Evolutionary conservation across 2,113 vertebrate species (phyloP).

Genomic region (Myanophis thanlyinensis): DNA sequence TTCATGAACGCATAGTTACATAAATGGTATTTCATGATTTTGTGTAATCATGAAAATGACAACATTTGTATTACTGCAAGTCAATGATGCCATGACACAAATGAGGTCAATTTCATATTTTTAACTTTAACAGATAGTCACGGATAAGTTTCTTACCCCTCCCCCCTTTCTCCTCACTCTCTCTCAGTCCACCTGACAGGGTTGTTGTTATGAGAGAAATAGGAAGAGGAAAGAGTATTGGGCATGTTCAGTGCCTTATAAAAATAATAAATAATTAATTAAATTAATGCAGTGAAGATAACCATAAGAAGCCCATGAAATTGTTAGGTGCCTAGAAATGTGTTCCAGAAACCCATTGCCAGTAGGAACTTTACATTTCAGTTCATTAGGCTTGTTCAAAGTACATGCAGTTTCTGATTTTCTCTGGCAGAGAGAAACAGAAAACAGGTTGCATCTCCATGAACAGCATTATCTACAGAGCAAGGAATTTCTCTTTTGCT

Average conservation of each 20-base stretch:
- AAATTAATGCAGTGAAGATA: not conserved
- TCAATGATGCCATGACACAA: not conserved
- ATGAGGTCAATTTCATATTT: not conserved
- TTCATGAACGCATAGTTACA: not conserved
- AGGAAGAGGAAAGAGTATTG: not conserved
- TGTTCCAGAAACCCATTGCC: not conserved
- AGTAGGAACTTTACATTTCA: not conserved
- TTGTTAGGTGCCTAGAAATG: not conserved
- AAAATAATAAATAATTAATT: not conserved
- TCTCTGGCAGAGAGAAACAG: not conserved
- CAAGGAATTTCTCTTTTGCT: not conserved
- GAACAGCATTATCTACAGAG: not conserved
- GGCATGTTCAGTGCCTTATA: not conserved
- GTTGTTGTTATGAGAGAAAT: not conserved
- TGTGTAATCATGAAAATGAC: not conserved
- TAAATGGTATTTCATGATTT: not conserved
- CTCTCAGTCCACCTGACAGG: not conserved
- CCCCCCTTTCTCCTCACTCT: not conserved
- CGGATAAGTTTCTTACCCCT: not conserved
- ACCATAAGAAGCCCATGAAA: not conserved
- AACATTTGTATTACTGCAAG: not conserved
- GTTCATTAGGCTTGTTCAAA: not conserved
- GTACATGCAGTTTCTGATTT: not conserved
- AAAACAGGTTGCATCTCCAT: not conserved
- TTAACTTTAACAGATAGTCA: not conserved